Percentiles rank a stretch among this genome's conserved stretches.
phyloP scores from a whole-genome alignment of 2,797 vertebrate genomes.

The Anableps anableps region DNA sequence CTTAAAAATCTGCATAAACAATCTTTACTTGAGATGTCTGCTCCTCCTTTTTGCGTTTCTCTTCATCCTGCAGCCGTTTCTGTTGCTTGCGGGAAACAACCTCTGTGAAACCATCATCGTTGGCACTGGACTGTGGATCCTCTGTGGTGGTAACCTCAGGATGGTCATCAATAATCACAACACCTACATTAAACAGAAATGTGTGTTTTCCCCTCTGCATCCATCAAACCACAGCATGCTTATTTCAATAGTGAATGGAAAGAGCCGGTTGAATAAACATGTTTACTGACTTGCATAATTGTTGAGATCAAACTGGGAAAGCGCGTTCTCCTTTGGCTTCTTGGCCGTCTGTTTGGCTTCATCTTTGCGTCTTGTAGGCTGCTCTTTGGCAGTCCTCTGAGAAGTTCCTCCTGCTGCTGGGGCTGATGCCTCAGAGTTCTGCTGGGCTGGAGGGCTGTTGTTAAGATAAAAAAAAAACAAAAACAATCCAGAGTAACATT shows the following conservation, averaged over 20 bases:
- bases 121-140: constrained; percentile 92
- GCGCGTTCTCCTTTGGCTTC: constrained; percentile 95
- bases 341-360: constrained; percentile 91
- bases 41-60: constrained; percentile 97
- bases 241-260: not conserved
- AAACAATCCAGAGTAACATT: not conserved
- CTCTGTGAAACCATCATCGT: constrained; percentile 97
- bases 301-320: constrained; percentile 99
- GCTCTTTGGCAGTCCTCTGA: constrained; percentile 87
- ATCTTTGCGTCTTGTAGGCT: constrained; percentile 88
- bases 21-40: constrained; percentile 90
- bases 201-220: not conserved
- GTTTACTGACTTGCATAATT: constrained; percentile 96
- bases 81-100: constrained; percentile 99
- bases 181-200: constrained; percentile 80
- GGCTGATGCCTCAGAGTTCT: constrained; percentile 77
- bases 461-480: constrained; percentile 11
- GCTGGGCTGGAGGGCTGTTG: constrained; percentile 73
- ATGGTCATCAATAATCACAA: constrained; percentile 99
- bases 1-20: not conserved
- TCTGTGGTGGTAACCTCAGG: constrained; percentile 98
- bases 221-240: not conserved
- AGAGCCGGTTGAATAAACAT: not conserved
- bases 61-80: constrained; percentile 97
- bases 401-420: constrained; percentile 62